Percentiles rank a stretch among this genome's conserved stretches.
Evolutionary conservation across 2,888 invertebrate species (phyloP).

Genomic region (Nematopogon swammerdamellus): DNA sequence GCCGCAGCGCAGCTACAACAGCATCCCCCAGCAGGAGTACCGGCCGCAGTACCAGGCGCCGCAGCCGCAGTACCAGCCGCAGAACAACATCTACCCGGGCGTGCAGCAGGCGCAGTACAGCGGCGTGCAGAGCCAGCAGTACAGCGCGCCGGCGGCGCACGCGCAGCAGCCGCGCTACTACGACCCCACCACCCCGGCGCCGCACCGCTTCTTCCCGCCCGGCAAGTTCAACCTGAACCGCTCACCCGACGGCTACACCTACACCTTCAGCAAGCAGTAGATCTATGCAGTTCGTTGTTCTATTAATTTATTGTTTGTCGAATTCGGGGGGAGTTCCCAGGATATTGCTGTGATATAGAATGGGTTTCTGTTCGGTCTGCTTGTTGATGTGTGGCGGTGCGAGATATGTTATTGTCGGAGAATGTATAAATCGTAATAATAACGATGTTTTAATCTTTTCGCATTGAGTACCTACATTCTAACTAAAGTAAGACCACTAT

Average conservation of each 20-base stretch:
- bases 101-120: slow-evolving; percentile 50
- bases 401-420: no score
- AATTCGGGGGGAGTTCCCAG: slow-evolving; percentile 18
- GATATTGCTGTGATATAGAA: neutral
- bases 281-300: slow-evolving; percentile 17
- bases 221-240: slow-evolving; percentile 83
- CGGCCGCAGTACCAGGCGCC: slow-evolving; percentile 33
- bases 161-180: slow-evolving; percentile 47
- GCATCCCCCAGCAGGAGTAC: slow-evolving; percentile 29
- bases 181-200: slow-evolving; percentile 62
- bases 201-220: slow-evolving; percentile 77
- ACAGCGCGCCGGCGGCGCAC: slow-evolving; percentile 19
- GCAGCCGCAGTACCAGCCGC: slow-evolving; percentile 28
- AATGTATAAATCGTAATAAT: no score
- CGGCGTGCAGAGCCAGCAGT: slow-evolving; percentile 25
- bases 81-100: slow-evolving; percentile 46
- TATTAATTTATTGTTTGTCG: neutral
- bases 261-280: slow-evolving; percentile 72
- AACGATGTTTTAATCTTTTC: no score
- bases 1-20: slow-evolving; percentile 15
- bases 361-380: no score
- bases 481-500: no score
- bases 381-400: no score
- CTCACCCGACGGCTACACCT: slow-evolving; percentile 85
- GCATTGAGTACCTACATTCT: no score